Evolutionary conservation across 1,140 invertebrate genomes (phyloP), one percentile per base, ranked within the genome.

Genomic region (Procambarus clarkii): DNA sequence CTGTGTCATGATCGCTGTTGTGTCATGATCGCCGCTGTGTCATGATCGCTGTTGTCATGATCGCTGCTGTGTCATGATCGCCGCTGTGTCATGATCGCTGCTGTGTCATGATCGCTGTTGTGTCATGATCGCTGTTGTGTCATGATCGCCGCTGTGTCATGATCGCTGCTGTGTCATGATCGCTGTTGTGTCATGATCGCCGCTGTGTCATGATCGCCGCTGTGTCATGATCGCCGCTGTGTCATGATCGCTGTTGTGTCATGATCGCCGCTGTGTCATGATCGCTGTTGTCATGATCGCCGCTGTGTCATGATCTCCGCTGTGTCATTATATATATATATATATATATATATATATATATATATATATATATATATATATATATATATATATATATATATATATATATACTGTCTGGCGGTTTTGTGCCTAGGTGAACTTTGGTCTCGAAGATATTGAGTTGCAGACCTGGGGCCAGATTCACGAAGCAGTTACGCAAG

Each of bases 301-400:
- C 18, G 64, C 64, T 69, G 64, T 18, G 11, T 69, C 64, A 69
- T 69, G 64, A 69, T 69, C 64, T 1, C 13, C 21, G 21, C 18
- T 69, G 1, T 69, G 15, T 18, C 64, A 4, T 18, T 83, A 83
- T 83, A 83, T 83, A 83, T 83, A 69, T 69, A 69, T 44, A 69
- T 69, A 64, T 83, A 83, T 83, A 83, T 84, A 84, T 84, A 71
- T 71, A 84, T 71, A 84, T 71, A 84, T 84, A 71, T 64, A 84
- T 71, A 84, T 84, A 84, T 84, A 84, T 84, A 84, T 84, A 84
- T 84, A 71, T 84, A 45, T 84, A 69, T 84, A 64, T 71, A 69
- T 84, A 69, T 71, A 46, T 84, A 69, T 71, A 69, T 84, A 45
- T 84, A 84, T 84, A 84, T 69, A 84, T 84, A 71, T 69, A 84